Conservation (phyloP, 2,888 invertebrate genomes). For the Malacosoma neustria region DNA sequence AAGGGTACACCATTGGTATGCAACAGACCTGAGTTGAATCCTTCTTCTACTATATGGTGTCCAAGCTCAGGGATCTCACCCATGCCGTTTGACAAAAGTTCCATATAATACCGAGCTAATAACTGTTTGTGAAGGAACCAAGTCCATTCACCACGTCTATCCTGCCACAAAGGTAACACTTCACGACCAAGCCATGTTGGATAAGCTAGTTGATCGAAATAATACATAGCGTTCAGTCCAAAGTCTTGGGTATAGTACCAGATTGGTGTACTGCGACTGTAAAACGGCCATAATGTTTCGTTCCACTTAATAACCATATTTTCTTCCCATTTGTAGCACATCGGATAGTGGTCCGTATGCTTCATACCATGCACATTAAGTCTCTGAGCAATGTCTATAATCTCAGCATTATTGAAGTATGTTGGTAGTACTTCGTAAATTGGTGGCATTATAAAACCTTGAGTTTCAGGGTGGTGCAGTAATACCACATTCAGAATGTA, state of each 20-base stretch:
- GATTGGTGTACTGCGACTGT: slow-evolving; percentile 73
- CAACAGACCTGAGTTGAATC: slow-evolving; percentile 77
- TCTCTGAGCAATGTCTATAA: slow-evolving; percentile 79
- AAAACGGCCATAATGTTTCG: slow-evolving; percentile 73
- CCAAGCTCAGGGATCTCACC: slow-evolving; percentile 78
- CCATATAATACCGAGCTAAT: slow-evolving; percentile 82
- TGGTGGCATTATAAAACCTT: slow-evolving; percentile 79
- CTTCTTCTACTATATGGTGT: slow-evolving; percentile 69
- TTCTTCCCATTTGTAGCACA: slow-evolving; percentile 49
- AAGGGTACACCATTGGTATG: slow-evolving; percentile 79
- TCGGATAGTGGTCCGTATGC: slow-evolving; percentile 36
- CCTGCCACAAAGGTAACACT: slow-evolving; percentile 64
- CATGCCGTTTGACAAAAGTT: slow-evolving; percentile 81
- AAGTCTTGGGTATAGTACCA: slow-evolving; percentile 84
- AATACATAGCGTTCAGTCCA: slow-evolving; percentile 79
- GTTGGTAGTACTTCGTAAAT: slow-evolving; percentile 84
- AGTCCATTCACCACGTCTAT: slow-evolving; percentile 78
- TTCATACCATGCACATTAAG: slow-evolving; percentile 59
- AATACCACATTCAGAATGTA: slow-evolving; percentile 78
- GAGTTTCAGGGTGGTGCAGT: slow-evolving; percentile 77
- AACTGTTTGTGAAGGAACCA: slow-evolving; percentile 80
- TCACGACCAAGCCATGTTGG: slow-evolving; percentile 78
- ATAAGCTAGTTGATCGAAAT: slow-evolving; percentile 75
- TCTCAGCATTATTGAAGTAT: slow-evolving; percentile 79
- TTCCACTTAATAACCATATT: slow-evolving; percentile 77